phyloP scores from a whole-genome alignment of 1,140 invertebrate species.

The Copidosoma floridanum region DNA sequence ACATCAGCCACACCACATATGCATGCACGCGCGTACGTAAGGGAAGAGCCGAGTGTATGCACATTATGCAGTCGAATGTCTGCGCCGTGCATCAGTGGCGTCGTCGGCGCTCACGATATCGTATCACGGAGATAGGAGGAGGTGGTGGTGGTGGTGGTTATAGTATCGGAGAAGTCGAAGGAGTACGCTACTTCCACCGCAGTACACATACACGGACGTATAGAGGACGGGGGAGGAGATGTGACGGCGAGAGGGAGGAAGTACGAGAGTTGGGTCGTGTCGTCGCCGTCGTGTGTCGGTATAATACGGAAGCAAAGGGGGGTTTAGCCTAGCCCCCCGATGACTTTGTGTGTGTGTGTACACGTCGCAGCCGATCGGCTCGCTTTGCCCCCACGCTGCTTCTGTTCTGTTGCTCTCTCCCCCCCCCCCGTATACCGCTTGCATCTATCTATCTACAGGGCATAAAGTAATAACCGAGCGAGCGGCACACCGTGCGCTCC shows the following conservation, averaged over 20 bases:
- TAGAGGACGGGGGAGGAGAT: no score
- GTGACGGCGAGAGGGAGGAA: not conserved
- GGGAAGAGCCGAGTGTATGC: not conserved
- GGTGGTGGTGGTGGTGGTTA: not conserved
- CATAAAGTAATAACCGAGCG: slow-evolving; percentile 46
- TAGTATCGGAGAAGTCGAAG: slow-evolving; percentile 1
- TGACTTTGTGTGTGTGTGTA: no score
- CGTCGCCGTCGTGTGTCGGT: no score
- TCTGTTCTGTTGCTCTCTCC: no score
- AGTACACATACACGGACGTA: no score
- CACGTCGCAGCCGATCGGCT: slow-evolving; percentile 33
- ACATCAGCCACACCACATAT: no score
- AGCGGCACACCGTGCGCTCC: slow-evolving; percentile 21
- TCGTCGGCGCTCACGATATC: not conserved
- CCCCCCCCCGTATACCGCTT: no score
- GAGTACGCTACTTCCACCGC: not conserved
- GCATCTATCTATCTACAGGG: slow-evolving; percentile 39
- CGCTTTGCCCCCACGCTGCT: no score
- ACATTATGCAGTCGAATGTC: no score
- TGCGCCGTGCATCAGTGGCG: not conserved
- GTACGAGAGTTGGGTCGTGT: slow-evolving; percentile 4
- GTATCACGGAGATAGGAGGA: not conserved
- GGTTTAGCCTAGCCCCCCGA: no score
- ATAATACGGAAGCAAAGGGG: no score
- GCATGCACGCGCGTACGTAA: not conserved